Percentiles rank a stretch among this genome's conserved stretches.
Conservation (phyloP, 2,888 invertebrate genomes). For the Sphecodes monilicornis region DNA sequence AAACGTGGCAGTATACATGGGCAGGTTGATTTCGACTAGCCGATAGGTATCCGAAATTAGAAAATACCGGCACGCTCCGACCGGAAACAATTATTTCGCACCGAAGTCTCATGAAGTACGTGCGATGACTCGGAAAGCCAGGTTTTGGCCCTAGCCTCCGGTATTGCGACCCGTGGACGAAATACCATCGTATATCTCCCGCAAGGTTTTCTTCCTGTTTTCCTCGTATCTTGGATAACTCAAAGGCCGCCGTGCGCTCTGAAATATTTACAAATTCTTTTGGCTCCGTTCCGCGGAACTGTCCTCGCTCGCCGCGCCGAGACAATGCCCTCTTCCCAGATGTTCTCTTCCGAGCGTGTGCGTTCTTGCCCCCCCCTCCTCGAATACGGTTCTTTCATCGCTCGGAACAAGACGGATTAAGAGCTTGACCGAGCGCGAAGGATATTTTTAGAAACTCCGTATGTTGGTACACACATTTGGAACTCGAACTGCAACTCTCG, state of each 20-base stretch:
- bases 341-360: neutral
- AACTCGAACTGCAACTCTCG: neutral
- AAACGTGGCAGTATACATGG: neutral
- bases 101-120: constrained; percentile 71
- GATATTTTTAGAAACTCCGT: neutral
- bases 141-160: neutral
- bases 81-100: constrained; percentile 72
- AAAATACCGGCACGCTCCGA: constrained; percentile 71
- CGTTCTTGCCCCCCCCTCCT: neutral
- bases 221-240: constrained; percentile 18
- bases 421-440: neutral
- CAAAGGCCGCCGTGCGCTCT: constrained; percentile 16
- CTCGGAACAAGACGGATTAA: neutral
- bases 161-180: constrained; percentile 13
- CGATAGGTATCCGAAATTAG: constrained; percentile 70
- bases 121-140: constrained; percentile 60
- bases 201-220: neutral
- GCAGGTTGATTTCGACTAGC: constrained; percentile 54
- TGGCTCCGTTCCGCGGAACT: neutral
- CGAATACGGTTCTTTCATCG: neutral
- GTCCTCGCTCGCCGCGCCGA: neutral
- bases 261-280: constrained; percentile 52
- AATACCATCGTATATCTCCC: constrained; percentile 39
- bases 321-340: neutral
- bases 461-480: neutral